phyloP scores from a whole-genome alignment of 2,888 invertebrate genomes.

The Amphimallon solstitiale region DNA sequence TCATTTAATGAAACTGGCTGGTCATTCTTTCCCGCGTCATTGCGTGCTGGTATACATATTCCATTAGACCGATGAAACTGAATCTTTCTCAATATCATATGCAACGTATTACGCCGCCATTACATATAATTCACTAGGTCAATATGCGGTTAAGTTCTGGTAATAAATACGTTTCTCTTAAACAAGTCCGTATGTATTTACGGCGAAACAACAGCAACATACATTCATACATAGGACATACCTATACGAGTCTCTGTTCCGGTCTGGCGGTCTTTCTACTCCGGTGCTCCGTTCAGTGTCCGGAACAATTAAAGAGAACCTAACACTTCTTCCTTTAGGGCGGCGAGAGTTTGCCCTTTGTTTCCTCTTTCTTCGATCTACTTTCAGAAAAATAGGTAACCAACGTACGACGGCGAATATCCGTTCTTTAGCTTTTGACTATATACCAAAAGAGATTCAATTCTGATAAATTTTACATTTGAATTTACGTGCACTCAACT shows the following conservation, averaged over 20 bases:
- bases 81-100: constrained; percentile 26
- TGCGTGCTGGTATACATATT: constrained; percentile 11
- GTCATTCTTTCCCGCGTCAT: not conserved
- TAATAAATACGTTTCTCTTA: constrained; percentile 37
- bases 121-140: constrained; percentile 38
- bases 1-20: not conserved
- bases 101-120: constrained; percentile 21
- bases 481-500: too few species aligned
- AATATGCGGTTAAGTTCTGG: constrained; percentile 35
- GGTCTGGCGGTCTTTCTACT: constrained; percentile 33
- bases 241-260: constrained; percentile 19
- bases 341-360: constrained; percentile 6
- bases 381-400: constrained; percentile 1
- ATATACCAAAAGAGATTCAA: not conserved
- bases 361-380: constrained; percentile 12
- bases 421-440: not conserved
- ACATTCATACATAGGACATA: constrained; percentile 2
- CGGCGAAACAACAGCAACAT: too few species aligned
- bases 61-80: constrained; percentile 35
- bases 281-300: constrained; percentile 31
- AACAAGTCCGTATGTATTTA: constrained; percentile 4
- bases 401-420: not conserved
- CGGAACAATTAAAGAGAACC: constrained; percentile 35
- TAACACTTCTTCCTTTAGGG: constrained; percentile 32
- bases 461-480: not conserved